A percentile compares a stretch with the other conserved stretches of the same genome.
Conservation (phyloP, 2,113 vertebrate species). For the Rallus limicola region DNA sequence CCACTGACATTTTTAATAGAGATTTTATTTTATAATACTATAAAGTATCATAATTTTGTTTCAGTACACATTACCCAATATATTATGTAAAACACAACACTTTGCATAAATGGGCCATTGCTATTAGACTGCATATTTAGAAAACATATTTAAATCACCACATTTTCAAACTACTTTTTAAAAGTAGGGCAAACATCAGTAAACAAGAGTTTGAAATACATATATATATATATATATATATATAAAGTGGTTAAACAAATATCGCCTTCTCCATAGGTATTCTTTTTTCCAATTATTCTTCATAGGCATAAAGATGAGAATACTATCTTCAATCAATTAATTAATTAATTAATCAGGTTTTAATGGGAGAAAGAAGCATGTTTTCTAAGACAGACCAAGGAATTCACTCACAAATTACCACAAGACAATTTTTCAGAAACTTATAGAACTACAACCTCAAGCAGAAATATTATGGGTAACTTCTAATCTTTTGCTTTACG, state of each 20-base stretch:
- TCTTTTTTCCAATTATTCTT: not conserved
- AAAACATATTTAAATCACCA: not conserved
- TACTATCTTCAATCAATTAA: not conserved
- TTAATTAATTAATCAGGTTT: not conserved
- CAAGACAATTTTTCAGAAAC: not conserved
- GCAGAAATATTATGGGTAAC: not conserved
- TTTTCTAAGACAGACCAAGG: not conserved
- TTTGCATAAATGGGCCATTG: not conserved
- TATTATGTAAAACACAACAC: not conserved
- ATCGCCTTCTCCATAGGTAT: not conserved
- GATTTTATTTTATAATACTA: conserved; percentile 24
- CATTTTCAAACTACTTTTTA: not conserved
- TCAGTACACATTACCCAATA: not conserved
- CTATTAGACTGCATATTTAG: not conserved
- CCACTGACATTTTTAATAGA: not conserved
- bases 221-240: too few species aligned
- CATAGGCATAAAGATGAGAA: not conserved
- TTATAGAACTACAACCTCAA: not conserved
- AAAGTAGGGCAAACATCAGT: not conserved
- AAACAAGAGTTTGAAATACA: not conserved
- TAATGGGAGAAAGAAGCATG: not conserved
- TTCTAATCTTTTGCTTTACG: not conserved
- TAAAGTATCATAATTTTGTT: not conserved
- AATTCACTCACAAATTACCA: not conserved
- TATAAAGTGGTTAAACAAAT: not conserved